Percentiles rank a stretch among this genome's conserved stretches.
phyloP scores from a whole-genome alignment of 2,888 invertebrate genomes.

The Eupithecia abbreviata region DNA sequence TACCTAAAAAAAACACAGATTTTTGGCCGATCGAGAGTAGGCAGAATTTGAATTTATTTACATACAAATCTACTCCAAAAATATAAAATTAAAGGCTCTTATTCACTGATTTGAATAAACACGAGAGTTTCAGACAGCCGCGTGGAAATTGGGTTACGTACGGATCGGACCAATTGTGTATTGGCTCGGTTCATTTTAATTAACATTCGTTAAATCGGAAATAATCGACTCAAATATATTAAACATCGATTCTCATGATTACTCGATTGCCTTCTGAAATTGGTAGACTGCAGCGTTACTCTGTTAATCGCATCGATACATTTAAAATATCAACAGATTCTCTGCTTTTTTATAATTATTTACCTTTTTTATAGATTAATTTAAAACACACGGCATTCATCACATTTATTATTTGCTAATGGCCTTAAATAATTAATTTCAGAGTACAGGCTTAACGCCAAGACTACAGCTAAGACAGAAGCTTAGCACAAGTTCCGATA shows the following conservation, averaged over 20 bases:
- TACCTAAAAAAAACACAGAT: background rate
- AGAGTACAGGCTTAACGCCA: slow-evolving; percentile 1
- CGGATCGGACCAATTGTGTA: slow-evolving; percentile 29
- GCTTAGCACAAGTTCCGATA: slow-evolving; percentile 20
- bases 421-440: slow-evolving; percentile 2
- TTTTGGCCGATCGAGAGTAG: background rate
- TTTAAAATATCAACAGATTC: background rate
- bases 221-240: slow-evolving; percentile 25
- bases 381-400: background rate
- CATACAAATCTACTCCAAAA: background rate
- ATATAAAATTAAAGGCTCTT: background rate
- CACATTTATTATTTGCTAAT: background rate
- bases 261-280: slow-evolving; percentile 23
- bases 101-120: slow-evolving; percentile 2
- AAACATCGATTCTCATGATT: slow-evolving; percentile 18
- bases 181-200: slow-evolving; percentile 32
- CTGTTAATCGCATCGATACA: background rate
- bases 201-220: slow-evolving; percentile 30
- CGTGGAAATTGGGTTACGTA: slow-evolving; percentile 24
- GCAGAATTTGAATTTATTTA: background rate
- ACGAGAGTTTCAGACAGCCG: background rate
- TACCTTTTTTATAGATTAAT: background rate
- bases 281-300: background rate
- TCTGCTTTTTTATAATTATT: background rate
- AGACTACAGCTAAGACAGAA: background rate